Base-by-base conservation (phyloP, 2,797 vertebrate genomes). In the Phylloscopus collybita region DNA sequence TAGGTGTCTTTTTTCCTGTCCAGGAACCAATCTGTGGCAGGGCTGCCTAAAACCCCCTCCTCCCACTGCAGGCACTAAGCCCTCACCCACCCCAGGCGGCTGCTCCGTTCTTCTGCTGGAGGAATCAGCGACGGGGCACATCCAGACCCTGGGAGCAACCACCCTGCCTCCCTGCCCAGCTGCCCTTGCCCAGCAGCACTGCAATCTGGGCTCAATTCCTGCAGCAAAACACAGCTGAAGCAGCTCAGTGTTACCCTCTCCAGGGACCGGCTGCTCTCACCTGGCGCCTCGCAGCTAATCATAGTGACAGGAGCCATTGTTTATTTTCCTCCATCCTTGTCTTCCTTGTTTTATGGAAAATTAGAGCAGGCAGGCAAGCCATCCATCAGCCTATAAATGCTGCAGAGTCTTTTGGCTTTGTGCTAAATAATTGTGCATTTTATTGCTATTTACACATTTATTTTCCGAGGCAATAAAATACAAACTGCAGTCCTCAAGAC, bases 401-500 rank as follows among this genome's bases (percentile, higher is more conserved):
- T 61, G 51, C 1, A 0, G 74, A 93, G 70, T 78, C 67, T 93
- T 92, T 94, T 91, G 81, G 67, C 86, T 95, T 89, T 88, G 87
- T 86, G 86, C 88, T 94, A 94, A 96, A 94, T 96, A 94, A 95
- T 95, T 94, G 93, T 95, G 96, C 92, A 9, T 95, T 97, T 96
- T 97, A 96, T 94, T 93, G 88, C 92, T 93, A 92, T 92, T 97
- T 96, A 85, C 88, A 75, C 91, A 73, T 96, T 90, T 83, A 82
- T 93, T 96, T 96, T 93, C 94, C 5, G 25, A 64, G 88, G 80
- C 84, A 70, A 69, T 96, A 97, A 95, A 97, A 94, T 25, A 70
- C 71, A 91, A 92, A 90, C 75, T 92, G 80, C 79, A 86, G 76
- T 76, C 51, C 84, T 84, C 44, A 18, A 50, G 91, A 75, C 75